Evolutionary conservation across 2,113 vertebrate species (phyloP), one percentile per base, ranked within the genome.

Genomic region (Eleginops maclovinus): DNA sequence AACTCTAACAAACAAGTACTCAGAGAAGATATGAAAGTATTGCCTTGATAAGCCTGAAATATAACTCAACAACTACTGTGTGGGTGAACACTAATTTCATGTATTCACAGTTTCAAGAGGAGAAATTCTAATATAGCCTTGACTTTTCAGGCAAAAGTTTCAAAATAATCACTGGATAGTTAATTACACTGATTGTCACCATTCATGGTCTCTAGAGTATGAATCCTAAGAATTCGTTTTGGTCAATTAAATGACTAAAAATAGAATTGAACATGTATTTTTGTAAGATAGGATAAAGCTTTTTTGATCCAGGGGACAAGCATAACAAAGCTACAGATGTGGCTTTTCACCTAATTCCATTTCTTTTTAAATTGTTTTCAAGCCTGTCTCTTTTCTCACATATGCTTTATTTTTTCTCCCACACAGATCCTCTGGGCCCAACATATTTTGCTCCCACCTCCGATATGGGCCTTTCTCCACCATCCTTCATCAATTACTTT

Each of bases 401-500:
- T 17, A 69, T 8, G 4, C 13, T 53, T 17, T 12, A 11, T 41
- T 68, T 43, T 68, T 43, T 54, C 51, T 84, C 63, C 50, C 51
- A 3, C 12, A 51, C 79, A 95, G 94, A 95, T 90, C 91, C 93
- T 4, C 53, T 80, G n/a, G 60, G 87, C 19, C 88, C 90, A 0
- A 90, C 89, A 2, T 64, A 90, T 36, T 3, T 66, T 1, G 1
- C 71, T 14, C 22, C 88, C 11, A 88, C 83, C 50, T 47, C 70
- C 0, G 75, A 89, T 3, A 77, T 87, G 26, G 93, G 89, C 1
- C 47, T 31, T 0, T 73, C 75, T 12, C 31, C 77, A 8, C 65
- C 78, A 8, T 91, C 93, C 9, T 88, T 87, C 21, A 84, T 89
- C 16, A 92, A 94, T 12, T 49, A 67, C 2, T 16, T 79, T 31